A percentile compares a stretch with the other conserved stretches of the same genome.
Evolutionary conservation across 2,888 invertebrate genomes (phyloP).

Genomic region (Acrocera orbiculus): DNA sequence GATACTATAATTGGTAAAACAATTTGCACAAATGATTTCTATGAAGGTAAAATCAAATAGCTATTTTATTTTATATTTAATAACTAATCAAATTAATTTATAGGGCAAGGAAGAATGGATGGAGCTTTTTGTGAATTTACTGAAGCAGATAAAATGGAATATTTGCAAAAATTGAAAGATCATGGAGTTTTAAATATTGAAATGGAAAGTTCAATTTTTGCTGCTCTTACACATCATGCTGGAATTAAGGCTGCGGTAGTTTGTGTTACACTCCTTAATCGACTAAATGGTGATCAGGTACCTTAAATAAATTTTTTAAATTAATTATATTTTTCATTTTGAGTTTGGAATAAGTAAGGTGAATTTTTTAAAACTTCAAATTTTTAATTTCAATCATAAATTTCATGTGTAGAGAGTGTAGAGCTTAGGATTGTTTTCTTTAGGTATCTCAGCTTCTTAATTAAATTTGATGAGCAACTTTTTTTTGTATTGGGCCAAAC

Average conservation of each 20-base stretch:
- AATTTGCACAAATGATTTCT: constrained; percentile 94
- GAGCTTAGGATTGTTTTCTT: too few relatives aligned
- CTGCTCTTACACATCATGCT: constrained; percentile 83
- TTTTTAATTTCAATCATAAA: too few relatives aligned
- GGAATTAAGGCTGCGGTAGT: constrained; percentile 86
- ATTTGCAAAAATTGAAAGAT: constrained; percentile 54
- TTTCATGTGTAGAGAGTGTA: too few relatives aligned
- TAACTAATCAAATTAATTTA: not conserved
- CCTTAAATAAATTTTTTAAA: too few relatives aligned
- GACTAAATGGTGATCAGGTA: constrained; percentile 89
- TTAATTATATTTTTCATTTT: too few relatives aligned
- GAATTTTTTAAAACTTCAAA: too few relatives aligned
- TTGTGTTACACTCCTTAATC: constrained; percentile 81
- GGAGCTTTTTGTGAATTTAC: constrained; percentile 93
- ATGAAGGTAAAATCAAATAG: constrained; percentile 52
- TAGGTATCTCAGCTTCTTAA: too few relatives aligned
- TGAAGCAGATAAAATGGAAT: constrained; percentile 78
- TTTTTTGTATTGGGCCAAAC: too few relatives aligned
- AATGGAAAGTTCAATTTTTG: constrained; percentile 90
- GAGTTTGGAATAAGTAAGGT: too few relatives aligned
- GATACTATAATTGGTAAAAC: constrained; percentile 82
- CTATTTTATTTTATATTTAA: not conserved
- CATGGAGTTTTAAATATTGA: constrained; percentile 87
- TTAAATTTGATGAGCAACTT: too few relatives aligned
- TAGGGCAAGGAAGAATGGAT: constrained; percentile 85